Conservation (phyloP, 92 coral and sea anemone species). For the Epizoanthus rinbou region DNA sequence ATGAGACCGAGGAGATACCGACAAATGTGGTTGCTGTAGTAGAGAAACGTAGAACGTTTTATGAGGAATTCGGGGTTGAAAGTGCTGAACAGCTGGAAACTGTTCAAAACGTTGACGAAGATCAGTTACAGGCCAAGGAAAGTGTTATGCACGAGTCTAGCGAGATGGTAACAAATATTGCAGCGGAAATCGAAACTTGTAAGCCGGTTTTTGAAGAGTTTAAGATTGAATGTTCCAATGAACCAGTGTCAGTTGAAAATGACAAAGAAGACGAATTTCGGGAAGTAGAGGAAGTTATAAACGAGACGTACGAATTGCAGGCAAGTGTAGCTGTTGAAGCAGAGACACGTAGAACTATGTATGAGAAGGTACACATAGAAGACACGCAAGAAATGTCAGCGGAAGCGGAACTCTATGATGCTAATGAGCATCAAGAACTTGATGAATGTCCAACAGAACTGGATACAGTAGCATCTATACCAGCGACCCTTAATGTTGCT, state of each 20-base stretch:
- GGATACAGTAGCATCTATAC: too few relatives aligned
- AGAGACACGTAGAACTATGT: conserved; percentile 31
- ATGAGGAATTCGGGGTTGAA: conserved; percentile 1
- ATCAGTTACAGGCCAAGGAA: conserved; percentile 22
- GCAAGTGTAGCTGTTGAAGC: conserved; percentile 1
- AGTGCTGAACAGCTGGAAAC: neutral
- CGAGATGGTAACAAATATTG: neutral
- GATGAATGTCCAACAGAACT: too few relatives aligned
- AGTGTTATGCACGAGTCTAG: conserved; percentile 15
- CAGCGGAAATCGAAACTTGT: conserved; percentile 7
- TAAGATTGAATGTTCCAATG: neutral
- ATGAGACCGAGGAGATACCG: neutral
- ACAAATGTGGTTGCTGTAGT: neutral
- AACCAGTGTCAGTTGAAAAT: neutral
- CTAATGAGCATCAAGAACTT: too few relatives aligned
- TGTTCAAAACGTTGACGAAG: conserved; percentile 51
- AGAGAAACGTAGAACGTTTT: neutral
- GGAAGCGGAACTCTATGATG: too few relatives aligned
- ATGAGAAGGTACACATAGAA: conserved; percentile 10
- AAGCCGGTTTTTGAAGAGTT: neutral
- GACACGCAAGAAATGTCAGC: conserved; percentile 22
- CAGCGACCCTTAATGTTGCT: too few relatives aligned
- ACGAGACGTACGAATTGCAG: conserved; percentile 14
- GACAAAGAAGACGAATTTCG: conserved; percentile 16
- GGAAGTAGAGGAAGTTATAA: neutral